Base-by-base conservation (phyloP, 2,888 invertebrate species). In the Petrophora chlorosata region DNA sequence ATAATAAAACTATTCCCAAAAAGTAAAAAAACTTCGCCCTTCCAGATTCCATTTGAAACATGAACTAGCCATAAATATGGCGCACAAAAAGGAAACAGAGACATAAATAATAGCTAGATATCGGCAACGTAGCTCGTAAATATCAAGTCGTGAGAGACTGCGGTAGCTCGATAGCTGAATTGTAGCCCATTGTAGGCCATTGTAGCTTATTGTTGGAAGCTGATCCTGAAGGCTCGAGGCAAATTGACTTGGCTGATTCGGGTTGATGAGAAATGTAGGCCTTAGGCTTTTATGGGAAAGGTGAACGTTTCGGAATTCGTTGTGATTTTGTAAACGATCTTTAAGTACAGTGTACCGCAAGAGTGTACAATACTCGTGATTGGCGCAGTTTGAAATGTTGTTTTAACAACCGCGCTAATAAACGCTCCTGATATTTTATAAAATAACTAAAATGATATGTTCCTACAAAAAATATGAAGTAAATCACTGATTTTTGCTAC, bases 21-120 rank as follows among this genome's bases (percentile, higher is more conserved):
- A 33, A 28, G 28, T 19, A 40, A 32, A 46, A 29, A 30, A 46
- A 42, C 3, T 14, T 14, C 16, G 28, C 43, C 36, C 33, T 45
- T 35, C 32, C 56, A 55, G 40, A 54, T 50, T 56, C 51, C 46
- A 53, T 53, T 52, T 59, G 54, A 54, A 54, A 53, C 59, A 59
- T 57, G 52, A 54, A 56, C 59, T 50, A 43, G 35, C 44, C 43
- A 52, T 56, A 60, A 58, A 57, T 59, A 61, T 56, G 39, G 43
- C 35, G 45, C 40, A 73, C 74, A 79, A 78, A 78, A 73, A 69
- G 73, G 79, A 75, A 82, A 83, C 80, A 77, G 73, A 82, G 81
- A 80, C 85, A 82, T 86, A 85, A 87, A 87, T 86, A 81, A 85
- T 79, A 73, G 67, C 61, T 68, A 65, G 70, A 68, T 79, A 83